Conservation (phyloP, 1,140 invertebrate species). For the Spodoptera litura region DNA sequence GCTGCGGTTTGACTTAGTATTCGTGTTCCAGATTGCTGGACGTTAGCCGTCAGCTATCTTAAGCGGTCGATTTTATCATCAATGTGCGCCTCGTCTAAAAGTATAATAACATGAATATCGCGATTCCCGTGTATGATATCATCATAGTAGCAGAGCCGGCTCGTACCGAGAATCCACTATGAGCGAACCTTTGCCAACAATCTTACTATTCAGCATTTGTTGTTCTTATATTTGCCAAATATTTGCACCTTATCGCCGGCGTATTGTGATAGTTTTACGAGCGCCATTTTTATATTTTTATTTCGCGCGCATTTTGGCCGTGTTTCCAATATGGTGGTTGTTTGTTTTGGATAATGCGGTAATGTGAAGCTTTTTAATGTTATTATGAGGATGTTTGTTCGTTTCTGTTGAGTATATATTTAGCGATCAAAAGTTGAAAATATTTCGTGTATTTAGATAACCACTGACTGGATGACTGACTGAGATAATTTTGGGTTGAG, state of each 20-base stretch:
- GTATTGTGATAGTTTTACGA: slow-evolving; percentile 73
- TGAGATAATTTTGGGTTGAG: background rate
- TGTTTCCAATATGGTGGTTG: slow-evolving; percentile 51
- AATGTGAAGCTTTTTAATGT: slow-evolving; percentile 32
- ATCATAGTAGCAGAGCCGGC: slow-evolving; percentile 57
- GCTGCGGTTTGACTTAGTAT: slow-evolving; percentile 25
- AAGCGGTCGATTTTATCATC: slow-evolving; percentile 43
- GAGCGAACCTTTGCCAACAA: slow-evolving; percentile 71
- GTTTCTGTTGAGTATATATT: slow-evolving; percentile 7
- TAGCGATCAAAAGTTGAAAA: slow-evolving; percentile 27
- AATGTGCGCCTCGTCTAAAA: slow-evolving; percentile 45
- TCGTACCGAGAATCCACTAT: slow-evolving; percentile 56
- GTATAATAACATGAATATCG: slow-evolving; percentile 54
- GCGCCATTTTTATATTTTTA: slow-evolving; percentile 67
- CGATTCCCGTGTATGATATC: slow-evolving; percentile 64
- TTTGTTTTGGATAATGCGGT: slow-evolving; percentile 42
- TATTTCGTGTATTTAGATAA: background rate
- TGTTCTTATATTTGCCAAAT: slow-evolving; percentile 75
- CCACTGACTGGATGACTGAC: background rate
- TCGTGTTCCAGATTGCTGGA: slow-evolving; percentile 22
- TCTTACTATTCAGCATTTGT: slow-evolving; percentile 74
- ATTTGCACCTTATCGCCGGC: slow-evolving; percentile 72
- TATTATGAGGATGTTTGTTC: slow-evolving; percentile 39
- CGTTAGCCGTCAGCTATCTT: slow-evolving; percentile 18
- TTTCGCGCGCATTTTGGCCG: slow-evolving; percentile 64